Percentiles rank a stretch among this genome's conserved stretches.
These are phyloP conservation scores for Selenia dentaria DNA, from an alignment of 2,888 invertebrate species.

Conservation along the genomic window DNA sequence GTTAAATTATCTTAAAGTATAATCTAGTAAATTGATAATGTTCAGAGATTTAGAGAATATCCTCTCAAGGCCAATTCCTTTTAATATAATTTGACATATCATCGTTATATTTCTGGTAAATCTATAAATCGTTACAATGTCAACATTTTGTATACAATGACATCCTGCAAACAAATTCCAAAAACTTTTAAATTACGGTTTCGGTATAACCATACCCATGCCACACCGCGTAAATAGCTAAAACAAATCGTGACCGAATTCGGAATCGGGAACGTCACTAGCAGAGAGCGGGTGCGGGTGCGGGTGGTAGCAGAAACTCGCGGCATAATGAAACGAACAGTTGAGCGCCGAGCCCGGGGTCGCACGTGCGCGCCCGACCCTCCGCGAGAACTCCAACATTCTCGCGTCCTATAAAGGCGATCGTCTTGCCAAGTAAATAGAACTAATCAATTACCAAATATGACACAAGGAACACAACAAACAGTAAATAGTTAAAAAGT, in stretches of 20 bases:
- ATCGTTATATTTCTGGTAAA: too few relatives aligned
- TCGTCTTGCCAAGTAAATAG: constrained; percentile 7
- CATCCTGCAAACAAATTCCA: too few relatives aligned
- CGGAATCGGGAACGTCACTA: constrained; percentile 26
- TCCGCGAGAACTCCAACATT: constrained; percentile 14
- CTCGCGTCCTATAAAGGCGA: constrained; percentile 17
- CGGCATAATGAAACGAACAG: constrained; percentile 26
- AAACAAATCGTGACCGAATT: background rate
- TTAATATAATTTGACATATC: too few relatives aligned
- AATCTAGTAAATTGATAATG: too few relatives aligned
- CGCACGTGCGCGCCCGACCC: constrained; percentile 19
- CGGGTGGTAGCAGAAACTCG: constrained; percentile 10
- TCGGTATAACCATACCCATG: too few relatives aligned
- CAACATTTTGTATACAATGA: too few relatives aligned
- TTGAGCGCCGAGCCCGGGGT: constrained; percentile 28
- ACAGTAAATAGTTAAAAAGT: constrained; percentile 22
- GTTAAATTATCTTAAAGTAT: too few relatives aligned
- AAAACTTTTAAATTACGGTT: too few relatives aligned
- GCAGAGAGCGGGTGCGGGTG: constrained; percentile 6
- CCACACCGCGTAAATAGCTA: too few relatives aligned
- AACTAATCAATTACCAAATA: constrained; percentile 19
- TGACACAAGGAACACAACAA: constrained; percentile 8
- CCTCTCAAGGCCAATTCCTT: too few relatives aligned
- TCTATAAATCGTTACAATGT: too few relatives aligned
- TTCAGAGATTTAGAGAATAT: too few relatives aligned